Evolutionary conservation across 2,888 invertebrate species (phyloP).

Genomic region (Willowsia nigromaculata): DNA sequence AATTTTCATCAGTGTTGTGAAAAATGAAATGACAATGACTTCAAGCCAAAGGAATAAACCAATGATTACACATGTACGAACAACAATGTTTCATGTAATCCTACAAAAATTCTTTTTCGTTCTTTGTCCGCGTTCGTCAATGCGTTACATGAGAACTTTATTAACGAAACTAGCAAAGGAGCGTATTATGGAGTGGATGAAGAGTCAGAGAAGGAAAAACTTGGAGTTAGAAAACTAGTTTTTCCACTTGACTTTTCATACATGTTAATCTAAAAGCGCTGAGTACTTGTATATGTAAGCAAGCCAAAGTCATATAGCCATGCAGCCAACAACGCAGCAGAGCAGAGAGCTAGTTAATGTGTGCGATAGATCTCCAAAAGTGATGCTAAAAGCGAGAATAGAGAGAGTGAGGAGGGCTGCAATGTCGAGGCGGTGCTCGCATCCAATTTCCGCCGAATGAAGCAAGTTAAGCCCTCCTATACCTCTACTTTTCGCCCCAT

Average conservation of each 20-base stretch:
- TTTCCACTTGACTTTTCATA: conserved; percentile 43
- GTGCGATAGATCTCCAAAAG: conserved; percentile 45
- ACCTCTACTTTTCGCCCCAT: conserved; percentile 75
- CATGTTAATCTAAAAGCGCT: conserved; percentile 13
- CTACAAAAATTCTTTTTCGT: too few relatives aligned
- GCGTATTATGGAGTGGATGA: not conserved
- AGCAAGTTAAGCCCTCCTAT: conserved; percentile 76
- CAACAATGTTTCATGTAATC: too few relatives aligned
- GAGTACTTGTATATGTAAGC: too few relatives aligned
- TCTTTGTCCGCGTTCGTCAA: too few relatives aligned
- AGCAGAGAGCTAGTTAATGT: conserved; percentile 22
- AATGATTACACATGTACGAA: too few relatives aligned
- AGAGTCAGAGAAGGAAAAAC: too few relatives aligned
- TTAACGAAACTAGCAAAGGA: not conserved
- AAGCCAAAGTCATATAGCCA: too few relatives aligned
- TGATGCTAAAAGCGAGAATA: conserved; percentile 34
- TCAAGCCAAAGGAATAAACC: too few relatives aligned
- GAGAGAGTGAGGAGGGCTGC: conserved; percentile 70
- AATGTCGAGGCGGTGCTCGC: conserved; percentile 75
- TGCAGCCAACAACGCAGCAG: not conserved
- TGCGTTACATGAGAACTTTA: too few relatives aligned
- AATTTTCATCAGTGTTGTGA: too few relatives aligned
- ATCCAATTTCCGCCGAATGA: conserved; percentile 75
- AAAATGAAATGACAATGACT: too few relatives aligned
- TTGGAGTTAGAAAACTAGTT: conserved; percentile 32